These are phyloP conservation scores for Squalus acanthias DNA, from an alignment of 2,797 vertebrate species.

Conservation along the genomic window DNA sequence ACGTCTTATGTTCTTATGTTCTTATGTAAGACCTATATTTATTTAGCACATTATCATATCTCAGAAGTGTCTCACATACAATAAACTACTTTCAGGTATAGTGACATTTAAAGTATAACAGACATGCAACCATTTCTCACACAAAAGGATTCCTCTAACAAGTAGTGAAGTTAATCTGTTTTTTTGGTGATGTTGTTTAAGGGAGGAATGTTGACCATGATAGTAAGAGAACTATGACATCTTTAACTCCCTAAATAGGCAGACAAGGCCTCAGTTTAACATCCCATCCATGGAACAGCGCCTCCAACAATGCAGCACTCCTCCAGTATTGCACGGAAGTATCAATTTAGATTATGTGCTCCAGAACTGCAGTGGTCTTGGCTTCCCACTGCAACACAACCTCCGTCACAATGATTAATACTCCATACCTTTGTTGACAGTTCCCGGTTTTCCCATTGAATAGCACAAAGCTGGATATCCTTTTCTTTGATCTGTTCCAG, in stretches of 20 bases:
- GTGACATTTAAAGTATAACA: background rate
- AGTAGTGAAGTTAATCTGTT: background rate
- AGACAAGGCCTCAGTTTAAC: background rate
- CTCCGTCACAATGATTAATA: background rate
- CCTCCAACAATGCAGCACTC: background rate
- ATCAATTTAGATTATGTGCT: background rate
- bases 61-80: background rate
- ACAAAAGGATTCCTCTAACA: background rate
- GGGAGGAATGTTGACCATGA: background rate
- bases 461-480: constrained; percentile 51
- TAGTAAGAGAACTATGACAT: background rate
- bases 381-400: background rate
- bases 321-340: background rate
- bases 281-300: background rate
- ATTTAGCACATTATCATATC: background rate
- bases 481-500: constrained; percentile 46
- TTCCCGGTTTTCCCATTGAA: constrained; percentile 55
- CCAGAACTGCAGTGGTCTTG: background rate
- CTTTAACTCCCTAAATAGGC: background rate
- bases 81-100: background rate
- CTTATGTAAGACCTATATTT: background rate
- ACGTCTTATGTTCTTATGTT: no score
- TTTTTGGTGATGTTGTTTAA: background rate
- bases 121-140: background rate
- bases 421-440: constrained; percentile 56